These are phyloP conservation scores for Dasypolia templi DNA, from an alignment of 2,888 invertebrate genomes.

Conservation along the genomic window DNA sequence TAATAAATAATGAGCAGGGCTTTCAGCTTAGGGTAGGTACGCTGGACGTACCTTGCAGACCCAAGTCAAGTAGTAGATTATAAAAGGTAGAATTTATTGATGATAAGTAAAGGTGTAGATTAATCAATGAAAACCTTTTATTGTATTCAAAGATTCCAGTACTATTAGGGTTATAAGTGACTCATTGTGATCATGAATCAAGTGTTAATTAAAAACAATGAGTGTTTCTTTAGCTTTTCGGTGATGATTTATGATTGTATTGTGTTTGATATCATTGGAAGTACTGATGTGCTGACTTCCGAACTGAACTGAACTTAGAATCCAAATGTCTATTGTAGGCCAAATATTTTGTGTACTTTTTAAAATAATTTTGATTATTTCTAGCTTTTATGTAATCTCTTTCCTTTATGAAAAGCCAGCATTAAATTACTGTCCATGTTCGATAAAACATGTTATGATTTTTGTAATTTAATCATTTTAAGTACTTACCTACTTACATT, in stretches of 20 bases:
- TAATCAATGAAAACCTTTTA: conserved; percentile 7
- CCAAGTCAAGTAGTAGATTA: background rate
- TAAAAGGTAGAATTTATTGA: background rate
- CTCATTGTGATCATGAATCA: conserved; percentile 4
- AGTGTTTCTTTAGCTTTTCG: background rate
- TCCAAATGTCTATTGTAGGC: background rate
- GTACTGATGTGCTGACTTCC: background rate
- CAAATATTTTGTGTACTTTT: too few relatives aligned
- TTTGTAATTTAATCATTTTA: too few relatives aligned
- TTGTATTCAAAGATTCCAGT: conserved; percentile 6
- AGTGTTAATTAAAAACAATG: background rate
- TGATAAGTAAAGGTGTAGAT: background rate
- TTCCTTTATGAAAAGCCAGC: too few relatives aligned
- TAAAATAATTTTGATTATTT: too few relatives aligned
- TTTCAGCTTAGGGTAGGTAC: background rate
- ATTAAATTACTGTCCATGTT: too few relatives aligned
- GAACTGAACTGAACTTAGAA: background rate
- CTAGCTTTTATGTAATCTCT: too few relatives aligned
- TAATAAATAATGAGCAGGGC: background rate
- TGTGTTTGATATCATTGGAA: background rate
- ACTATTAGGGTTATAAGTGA: conserved; percentile 1
- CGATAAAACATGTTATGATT: too few relatives aligned
- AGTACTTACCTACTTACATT: background rate
- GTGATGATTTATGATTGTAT: conserved; percentile 2
- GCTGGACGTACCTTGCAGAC: background rate